Evolutionary conservation across 2,113 vertebrate species (phyloP).

Genomic region (Pedetes capensis): DNA sequence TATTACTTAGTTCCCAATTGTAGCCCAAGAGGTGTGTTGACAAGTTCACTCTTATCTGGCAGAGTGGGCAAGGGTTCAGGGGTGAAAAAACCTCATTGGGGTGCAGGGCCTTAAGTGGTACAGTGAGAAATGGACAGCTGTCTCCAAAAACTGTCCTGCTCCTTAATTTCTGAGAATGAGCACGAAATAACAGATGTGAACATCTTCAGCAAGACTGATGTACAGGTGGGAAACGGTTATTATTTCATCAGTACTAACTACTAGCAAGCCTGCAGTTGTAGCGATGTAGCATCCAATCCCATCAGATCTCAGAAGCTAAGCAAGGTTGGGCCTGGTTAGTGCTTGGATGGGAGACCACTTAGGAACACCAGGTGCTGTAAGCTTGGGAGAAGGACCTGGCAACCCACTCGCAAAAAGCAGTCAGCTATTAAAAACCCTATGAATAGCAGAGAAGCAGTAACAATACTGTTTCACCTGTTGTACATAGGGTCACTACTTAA

Average conservation of each 20-base stretch:
- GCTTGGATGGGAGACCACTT: too few relatives aligned
- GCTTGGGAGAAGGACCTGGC: too few relatives aligned
- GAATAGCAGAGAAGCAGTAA: too few relatives aligned
- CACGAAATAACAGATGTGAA: background rate
- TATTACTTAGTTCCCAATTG: background rate
- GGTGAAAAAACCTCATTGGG: background rate
- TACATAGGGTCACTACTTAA: too few relatives aligned
- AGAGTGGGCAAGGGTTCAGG: background rate
- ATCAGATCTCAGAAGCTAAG: too few relatives aligned
- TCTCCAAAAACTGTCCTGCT: background rate
- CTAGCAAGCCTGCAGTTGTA: too few relatives aligned
- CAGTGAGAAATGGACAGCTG: background rate
- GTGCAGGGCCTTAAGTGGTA: background rate
- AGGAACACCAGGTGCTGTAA: too few relatives aligned
- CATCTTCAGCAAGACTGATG: background rate
- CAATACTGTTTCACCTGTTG: too few relatives aligned
- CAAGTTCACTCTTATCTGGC: background rate
- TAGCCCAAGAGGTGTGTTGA: background rate
- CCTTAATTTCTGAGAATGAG: background rate
- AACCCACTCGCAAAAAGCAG: too few relatives aligned
- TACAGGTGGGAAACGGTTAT: background rate
- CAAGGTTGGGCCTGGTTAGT: too few relatives aligned
- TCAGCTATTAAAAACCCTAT: too few relatives aligned
- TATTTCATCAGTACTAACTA: background rate
- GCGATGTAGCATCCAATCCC: too few relatives aligned